These are phyloP conservation scores for Thalpophila matura DNA, from an alignment of 2,888 invertebrate species.

Conservation along the genomic window DNA sequence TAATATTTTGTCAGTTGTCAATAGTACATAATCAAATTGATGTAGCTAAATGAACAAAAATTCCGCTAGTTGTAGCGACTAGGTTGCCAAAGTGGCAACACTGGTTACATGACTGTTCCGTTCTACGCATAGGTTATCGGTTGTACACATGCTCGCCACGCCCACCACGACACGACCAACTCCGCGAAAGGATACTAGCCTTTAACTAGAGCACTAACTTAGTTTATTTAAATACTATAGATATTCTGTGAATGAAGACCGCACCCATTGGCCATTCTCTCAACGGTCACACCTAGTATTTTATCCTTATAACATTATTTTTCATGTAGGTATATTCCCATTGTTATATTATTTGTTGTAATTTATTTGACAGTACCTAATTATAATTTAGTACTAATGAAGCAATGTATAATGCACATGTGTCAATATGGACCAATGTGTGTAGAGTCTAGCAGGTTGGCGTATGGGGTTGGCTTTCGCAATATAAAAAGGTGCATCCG, in stretches of 20 bases:
- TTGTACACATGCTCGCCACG: conserved; percentile 45
- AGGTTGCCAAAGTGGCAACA: too few relatives aligned
- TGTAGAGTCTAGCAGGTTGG: not conserved
- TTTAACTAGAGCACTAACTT: conserved; percentile 20
- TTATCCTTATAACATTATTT: not conserved
- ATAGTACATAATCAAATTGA: too few relatives aligned
- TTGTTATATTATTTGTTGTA: not conserved
- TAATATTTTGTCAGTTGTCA: too few relatives aligned
- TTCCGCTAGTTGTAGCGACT: too few relatives aligned
- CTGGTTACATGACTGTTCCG: conserved; percentile 37
- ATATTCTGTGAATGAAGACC: not conserved
- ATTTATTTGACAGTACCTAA: not conserved
- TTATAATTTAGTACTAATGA: too few relatives aligned
- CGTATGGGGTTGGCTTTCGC: too few relatives aligned
- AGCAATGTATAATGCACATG: conserved; percentile 7
- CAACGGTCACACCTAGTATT: not conserved
- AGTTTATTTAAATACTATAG: not conserved
- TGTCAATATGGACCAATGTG: conserved; percentile 30
- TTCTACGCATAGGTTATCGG: conserved; percentile 47
- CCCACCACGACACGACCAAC: too few relatives aligned
- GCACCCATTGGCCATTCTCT: too few relatives aligned
- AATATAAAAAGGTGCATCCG: too few relatives aligned
- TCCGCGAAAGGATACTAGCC: not conserved
- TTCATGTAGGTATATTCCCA: not conserved
- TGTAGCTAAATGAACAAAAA: too few relatives aligned